A percentile compares a stretch with the other conserved stretches of the same genome.
Evolutionary conservation across 2,888 invertebrate genomes (phyloP).

Genomic region (Acleris cristana): DNA sequence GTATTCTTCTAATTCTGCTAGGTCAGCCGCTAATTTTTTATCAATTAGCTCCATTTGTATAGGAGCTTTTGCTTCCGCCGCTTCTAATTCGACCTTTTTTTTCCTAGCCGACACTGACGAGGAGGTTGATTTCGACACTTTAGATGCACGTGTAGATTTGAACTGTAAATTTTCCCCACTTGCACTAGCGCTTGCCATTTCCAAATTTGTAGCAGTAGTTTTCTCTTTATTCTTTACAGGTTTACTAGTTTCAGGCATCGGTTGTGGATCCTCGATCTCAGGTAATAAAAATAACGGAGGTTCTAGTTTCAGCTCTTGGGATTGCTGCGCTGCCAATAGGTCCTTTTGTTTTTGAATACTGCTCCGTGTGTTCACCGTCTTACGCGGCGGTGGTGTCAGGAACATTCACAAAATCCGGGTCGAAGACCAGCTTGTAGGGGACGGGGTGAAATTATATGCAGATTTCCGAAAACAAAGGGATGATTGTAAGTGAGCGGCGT

Average conservation of each 20-base stretch:
- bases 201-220: background rate
- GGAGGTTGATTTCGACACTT: background rate
- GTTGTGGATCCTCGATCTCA: background rate
- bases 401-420: background rate
- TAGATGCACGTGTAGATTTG: background rate
- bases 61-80: slow-evolving; percentile 19
- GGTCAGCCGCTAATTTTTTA: slow-evolving; percentile 22
- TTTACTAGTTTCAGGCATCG: background rate
- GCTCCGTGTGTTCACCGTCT: slow-evolving; percentile 2
- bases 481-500: background rate
- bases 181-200: background rate
- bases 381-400: background rate
- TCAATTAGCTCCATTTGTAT: slow-evolving; percentile 32
- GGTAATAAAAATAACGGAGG: background rate
- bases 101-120: background rate
- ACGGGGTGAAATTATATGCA: background rate
- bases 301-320: background rate
- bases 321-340: background rate
- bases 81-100: slow-evolving; percentile 12
- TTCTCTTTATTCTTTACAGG: background rate
- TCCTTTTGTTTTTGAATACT: slow-evolving; percentile 1
- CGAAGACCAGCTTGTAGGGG: background rate
- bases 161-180: background rate
- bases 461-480: background rate
- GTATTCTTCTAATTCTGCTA: slow-evolving; percentile 16